Base-by-base conservation (phyloP, 1,140 invertebrate genomes). In the Polyergus mexicanus region DNA sequence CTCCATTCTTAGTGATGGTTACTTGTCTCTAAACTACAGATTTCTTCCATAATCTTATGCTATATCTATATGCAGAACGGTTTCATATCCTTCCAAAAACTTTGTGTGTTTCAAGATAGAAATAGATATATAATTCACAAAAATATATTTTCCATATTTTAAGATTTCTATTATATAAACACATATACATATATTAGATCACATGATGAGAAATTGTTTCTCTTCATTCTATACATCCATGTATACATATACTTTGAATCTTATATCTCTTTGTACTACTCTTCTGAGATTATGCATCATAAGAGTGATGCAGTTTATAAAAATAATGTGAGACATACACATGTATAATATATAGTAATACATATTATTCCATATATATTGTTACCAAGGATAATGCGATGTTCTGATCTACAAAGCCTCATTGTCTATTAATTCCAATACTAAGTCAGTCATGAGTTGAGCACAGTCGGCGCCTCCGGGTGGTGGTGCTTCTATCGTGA, bases 381-480 rank as follows among this genome's bases (percentile, higher is more conserved):
- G 11, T 65, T 25, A 65, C 32, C 22, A 32, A 11, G 13, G 60
- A 44, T 51, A 77, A 77, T 84, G 16, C 25, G 22, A 77, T 54
- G 5, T 51, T 51, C n/a, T 62, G 10, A 88, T 86, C 89, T 93
- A 95, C 11, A 95, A 83, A 28, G 92, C 94, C 32, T 92, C 85
- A 81, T 94, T 93, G 32, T 95, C 75, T 51, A 95, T 89, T 16
- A 95, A 90, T 84, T 95, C 94, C 25, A 95, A 77, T 6, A 95
- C 91, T 78, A 95, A 87, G 19, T 95, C 94, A 54, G 95, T 95
- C 94, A 95, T 95, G 10, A 95, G 90, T 63, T 91, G 90, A 6
- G 93, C 92, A 58, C 94, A 95, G 47, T 94, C 90, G 0, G 90
- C 92, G 2, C 94, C 94, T 38, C 92, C 94, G 7, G 89, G 92